phyloP scores from a whole-genome alignment of 2,113 vertebrate species.

The Boulengeromyrus knoepffleri region DNA sequence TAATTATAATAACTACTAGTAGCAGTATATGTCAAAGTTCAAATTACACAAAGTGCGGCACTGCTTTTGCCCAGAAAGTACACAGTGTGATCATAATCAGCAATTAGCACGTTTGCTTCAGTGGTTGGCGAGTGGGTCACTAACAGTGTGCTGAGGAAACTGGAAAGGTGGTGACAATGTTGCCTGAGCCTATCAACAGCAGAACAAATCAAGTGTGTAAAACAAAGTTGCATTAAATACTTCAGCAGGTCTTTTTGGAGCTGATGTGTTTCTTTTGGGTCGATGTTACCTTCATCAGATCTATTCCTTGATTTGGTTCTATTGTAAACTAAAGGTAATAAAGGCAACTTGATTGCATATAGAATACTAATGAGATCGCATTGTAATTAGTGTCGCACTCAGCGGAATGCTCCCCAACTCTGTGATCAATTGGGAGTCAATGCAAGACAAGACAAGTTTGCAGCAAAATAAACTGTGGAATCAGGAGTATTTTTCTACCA shows the following conservation, averaged over 20 bases:
- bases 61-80: background rate
- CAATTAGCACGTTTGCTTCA: background rate
- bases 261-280: background rate
- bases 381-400: background rate
- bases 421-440: background rate
- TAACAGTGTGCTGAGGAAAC: background rate
- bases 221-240: background rate
- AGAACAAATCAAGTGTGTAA: background rate
- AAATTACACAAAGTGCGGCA: background rate
- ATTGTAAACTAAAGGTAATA: background rate
- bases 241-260: background rate
- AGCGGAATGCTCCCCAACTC: background rate
- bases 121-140: background rate
- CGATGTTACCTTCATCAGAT: background rate
- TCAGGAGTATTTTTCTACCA: background rate
- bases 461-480: background rate
- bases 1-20: background rate
- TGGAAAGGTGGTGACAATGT: background rate
- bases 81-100: background rate
- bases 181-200: background rate
- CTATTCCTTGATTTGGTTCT: background rate
- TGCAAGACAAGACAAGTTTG: background rate
- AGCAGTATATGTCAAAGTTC: background rate
- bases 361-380: background rate
- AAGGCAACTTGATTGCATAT: background rate